Conservation (phyloP, 2,113 vertebrate genomes). For the Laticauda colubrina region DNA sequence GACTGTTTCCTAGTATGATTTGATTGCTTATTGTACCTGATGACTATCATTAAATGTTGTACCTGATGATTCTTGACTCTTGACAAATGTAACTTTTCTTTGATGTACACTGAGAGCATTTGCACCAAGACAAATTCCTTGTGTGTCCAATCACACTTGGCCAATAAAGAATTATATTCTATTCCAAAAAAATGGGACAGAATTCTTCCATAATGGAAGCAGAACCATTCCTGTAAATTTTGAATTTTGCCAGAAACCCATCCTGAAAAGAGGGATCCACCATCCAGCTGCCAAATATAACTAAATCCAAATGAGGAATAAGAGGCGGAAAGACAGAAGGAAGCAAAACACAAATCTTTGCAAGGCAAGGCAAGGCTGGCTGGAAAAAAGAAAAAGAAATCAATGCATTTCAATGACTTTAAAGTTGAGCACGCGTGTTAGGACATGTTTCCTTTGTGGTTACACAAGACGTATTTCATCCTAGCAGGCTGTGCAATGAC, state of each 20-base stretch:
- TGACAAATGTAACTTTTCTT: too few relatives aligned
- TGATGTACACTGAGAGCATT: too few relatives aligned
- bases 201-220: not conserved
- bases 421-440: not conserved
- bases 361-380: too few relatives aligned
- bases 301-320: not conserved
- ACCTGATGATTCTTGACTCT: too few relatives aligned
- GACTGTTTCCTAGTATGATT: too few relatives aligned
- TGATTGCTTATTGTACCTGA: too few relatives aligned
- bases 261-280: not conserved
- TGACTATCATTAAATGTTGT: too few relatives aligned
- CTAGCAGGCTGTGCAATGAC: not conserved
- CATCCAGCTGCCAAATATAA: not conserved
- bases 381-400: not conserved
- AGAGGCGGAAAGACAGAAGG: not conserved
- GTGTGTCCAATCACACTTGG: too few relatives aligned
- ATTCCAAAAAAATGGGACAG: not conserved
- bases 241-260: not conserved
- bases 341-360: not conserved
- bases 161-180: too few relatives aligned
- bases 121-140: too few relatives aligned
- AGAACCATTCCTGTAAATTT: not conserved
- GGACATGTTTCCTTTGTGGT: not conserved
- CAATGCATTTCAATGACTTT: constrained; percentile 1
- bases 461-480: not conserved